These are phyloP conservation scores for Epizoanthus fatuus DNA, from an alignment of 92 coral and sea anemone genomes.

Conservation along the genomic window DNA sequence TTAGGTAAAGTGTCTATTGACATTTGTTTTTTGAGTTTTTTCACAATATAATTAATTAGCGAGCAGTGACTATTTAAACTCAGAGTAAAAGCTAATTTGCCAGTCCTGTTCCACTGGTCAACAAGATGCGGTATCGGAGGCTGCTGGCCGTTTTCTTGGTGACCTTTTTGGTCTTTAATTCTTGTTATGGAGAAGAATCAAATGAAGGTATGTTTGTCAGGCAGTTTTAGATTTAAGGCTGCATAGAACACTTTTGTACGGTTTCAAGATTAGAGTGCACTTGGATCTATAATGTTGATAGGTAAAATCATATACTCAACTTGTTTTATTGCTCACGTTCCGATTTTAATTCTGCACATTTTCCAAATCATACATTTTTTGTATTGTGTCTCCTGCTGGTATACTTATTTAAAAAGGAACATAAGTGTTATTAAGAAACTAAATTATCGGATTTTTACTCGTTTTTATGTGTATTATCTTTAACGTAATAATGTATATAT, in stretches of 20 bases:
- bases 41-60: slow-evolving; percentile 3
- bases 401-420: no score
- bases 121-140: slow-evolving; percentile 9
- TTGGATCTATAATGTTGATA: no score
- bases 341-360: no score
- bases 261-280: no score
- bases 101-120: slow-evolving; percentile 16
- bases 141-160: slow-evolving; percentile 22
- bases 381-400: no score
- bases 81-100: neutral
- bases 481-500: no score
- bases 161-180: neutral
- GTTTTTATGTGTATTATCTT: no score
- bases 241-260: neutral
- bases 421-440: no score
- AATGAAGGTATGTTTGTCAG: slow-evolving; percentile 4
- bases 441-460: no score
- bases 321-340: no score
- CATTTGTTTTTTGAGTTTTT: neutral
- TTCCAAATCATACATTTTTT: no score
- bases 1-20: neutral
- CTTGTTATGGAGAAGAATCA: slow-evolving; percentile 1
- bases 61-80: neutral
- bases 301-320: no score
- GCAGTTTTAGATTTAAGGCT: neutral